phyloP scores from a whole-genome alignment of 92 coral and sea anemone species.

The Phymanthus crucifer region DNA sequence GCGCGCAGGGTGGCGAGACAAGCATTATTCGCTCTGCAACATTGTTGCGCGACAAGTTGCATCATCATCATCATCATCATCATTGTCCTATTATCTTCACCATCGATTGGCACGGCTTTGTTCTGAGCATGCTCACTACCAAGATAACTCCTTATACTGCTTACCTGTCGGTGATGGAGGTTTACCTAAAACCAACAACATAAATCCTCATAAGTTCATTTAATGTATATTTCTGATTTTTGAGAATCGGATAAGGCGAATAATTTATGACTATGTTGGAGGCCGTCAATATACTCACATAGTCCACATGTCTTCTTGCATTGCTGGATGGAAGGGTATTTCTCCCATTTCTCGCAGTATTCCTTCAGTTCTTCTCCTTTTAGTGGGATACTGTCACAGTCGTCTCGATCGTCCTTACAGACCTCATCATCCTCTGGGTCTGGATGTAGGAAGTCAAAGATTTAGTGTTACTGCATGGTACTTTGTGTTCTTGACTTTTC shows the following conservation, averaged over 20 bases:
- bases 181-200: slow-evolving; percentile 1
- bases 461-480: not conserved
- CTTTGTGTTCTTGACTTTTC: not conserved
- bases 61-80: no score
- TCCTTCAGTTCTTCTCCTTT: slow-evolving; percentile 24
- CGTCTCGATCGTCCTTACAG: slow-evolving; percentile 49
- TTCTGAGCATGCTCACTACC: no score
- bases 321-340: slow-evolving; percentile 24
- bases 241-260: not conserved
- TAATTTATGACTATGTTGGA: not conserved
- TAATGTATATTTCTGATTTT: not conserved
- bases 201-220: not conserved
- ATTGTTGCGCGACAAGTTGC: not conserved
- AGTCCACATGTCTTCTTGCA: slow-evolving; percentile 54
- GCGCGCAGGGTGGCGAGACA: no score
- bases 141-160: not conserved
- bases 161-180: slow-evolving; percentile 8
- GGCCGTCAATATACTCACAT: slow-evolving; percentile 16
- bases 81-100: no score
- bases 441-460: not conserved
- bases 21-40: no score
- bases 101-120: not conserved
- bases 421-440: slow-evolving; percentile 3
- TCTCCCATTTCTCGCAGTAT: slow-evolving; percentile 49
- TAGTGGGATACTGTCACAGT: slow-evolving; percentile 28